phyloP scores from a whole-genome alignment of 2,797 vertebrate genomes.

The Emys orbicularis region DNA sequence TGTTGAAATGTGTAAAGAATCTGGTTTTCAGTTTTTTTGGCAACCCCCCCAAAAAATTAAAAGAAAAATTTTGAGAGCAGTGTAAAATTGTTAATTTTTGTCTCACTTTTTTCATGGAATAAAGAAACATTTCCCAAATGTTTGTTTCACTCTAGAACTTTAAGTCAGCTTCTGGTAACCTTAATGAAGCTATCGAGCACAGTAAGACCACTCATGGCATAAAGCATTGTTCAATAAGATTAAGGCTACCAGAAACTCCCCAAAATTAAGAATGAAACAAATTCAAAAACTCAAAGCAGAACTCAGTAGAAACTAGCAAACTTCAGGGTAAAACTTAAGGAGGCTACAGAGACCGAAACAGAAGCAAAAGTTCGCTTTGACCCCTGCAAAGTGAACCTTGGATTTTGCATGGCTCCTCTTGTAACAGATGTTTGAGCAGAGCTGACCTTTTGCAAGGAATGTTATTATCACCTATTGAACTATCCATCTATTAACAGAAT shows the following conservation, averaged over 20 bases:
- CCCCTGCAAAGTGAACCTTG: background rate
- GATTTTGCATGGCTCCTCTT: constrained; percentile 26
- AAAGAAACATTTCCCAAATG: too few relatives aligned
- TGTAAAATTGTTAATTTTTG: too few relatives aligned
- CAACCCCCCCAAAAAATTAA: too few relatives aligned
- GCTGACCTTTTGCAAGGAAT: constrained; percentile 57
- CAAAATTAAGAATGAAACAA: background rate
- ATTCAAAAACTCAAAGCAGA: background rate
- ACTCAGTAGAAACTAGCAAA: background rate
- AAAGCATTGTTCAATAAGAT: background rate
- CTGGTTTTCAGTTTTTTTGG: too few relatives aligned
- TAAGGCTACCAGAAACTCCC: background rate
- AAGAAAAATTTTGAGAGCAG: too few relatives aligned
- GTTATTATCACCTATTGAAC: constrained; percentile 39
- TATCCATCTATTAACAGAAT: constrained; percentile 20
- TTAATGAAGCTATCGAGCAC: background rate
- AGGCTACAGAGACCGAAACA: background rate
- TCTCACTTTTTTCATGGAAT: too few relatives aligned
- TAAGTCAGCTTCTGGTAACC: background rate
- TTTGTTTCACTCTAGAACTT: background rate
- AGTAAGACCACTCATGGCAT: background rate
- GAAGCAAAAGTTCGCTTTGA: constrained; percentile 33
- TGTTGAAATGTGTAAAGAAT: too few relatives aligned
- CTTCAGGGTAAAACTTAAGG: background rate
- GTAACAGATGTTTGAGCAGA: constrained; percentile 53